Percentiles rank a stretch among this genome's conserved stretches.
phyloP scores from a whole-genome alignment of 2,797 vertebrate species.

The Dryobates pubescens region DNA sequence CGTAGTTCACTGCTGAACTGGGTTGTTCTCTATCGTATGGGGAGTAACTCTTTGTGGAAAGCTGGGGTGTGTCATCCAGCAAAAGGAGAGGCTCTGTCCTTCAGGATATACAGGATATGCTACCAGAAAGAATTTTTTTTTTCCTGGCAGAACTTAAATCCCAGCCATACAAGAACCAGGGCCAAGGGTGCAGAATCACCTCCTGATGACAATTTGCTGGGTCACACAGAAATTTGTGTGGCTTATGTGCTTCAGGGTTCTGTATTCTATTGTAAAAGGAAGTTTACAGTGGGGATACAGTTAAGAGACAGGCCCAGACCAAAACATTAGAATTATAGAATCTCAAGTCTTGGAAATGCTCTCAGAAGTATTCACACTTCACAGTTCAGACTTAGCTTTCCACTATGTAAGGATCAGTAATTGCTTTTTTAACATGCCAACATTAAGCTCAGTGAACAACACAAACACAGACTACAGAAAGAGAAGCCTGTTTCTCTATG shows the following conservation, averaged over 20 bases:
- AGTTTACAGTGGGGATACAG: background rate
- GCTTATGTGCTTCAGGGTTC: background rate
- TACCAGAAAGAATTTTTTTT: background rate
- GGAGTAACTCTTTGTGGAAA: background rate
- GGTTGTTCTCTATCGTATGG: background rate
- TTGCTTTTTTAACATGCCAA: background rate
- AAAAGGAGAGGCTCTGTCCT: background rate
- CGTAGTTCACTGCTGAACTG: background rate
- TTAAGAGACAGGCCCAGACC: background rate
- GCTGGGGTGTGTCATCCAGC: background rate
- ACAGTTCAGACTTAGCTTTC: background rate
- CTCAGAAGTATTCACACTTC: background rate
- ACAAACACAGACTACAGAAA: background rate
- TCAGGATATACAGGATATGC: background rate
- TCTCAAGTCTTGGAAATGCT: background rate
- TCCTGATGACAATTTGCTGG: background rate
- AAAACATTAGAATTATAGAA: conserved; percentile 23
- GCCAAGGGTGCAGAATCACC: background rate
- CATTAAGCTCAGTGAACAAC: background rate
- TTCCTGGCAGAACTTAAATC: background rate
- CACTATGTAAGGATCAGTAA: background rate
- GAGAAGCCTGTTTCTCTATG: background rate
- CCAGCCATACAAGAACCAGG: background rate
- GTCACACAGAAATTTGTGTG: background rate
- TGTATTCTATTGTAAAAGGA: background rate